Evolutionary conservation across 30 jellyfish, hydroid and myxozoan genomes (phyloP).

Genomic region (Aurelia coerulea): DNA sequence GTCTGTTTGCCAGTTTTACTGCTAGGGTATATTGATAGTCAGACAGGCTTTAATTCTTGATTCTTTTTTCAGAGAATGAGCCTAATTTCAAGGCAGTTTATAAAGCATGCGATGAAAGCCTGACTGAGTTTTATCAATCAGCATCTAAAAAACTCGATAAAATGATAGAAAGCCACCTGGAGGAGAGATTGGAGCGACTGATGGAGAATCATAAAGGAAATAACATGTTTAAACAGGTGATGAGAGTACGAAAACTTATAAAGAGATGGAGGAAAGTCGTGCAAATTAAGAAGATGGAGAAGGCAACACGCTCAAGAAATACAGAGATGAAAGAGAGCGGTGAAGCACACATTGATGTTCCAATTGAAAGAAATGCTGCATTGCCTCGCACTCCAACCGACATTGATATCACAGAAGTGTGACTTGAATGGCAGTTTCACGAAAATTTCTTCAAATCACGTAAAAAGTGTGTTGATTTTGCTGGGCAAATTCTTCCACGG

Average conservation of each 20-base stretch:
- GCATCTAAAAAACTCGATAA: constrained; percentile 1
- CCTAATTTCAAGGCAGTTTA: constrained; percentile 2
- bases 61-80: background rate
- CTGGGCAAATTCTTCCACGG: no score
- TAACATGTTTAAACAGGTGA: background rate
- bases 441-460: no score
- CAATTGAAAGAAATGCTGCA: background rate
- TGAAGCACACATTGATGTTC: constrained; percentile 1
- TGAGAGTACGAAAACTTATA: background rate
- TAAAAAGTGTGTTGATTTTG: no score
- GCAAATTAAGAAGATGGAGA: background rate
- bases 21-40: no score
- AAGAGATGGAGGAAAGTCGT: background rate
- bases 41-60: background rate
- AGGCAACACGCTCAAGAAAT: background rate
- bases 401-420: no score
- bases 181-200: background rate
- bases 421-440: no score
- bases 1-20: no score
- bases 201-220: background rate
- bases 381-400: no score
- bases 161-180: background rate
- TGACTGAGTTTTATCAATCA: background rate
- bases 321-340: no score
- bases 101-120: constrained; percentile 15